Conservation (phyloP, 2,113 vertebrate genomes). For the Erinaceus europaeus region DNA sequence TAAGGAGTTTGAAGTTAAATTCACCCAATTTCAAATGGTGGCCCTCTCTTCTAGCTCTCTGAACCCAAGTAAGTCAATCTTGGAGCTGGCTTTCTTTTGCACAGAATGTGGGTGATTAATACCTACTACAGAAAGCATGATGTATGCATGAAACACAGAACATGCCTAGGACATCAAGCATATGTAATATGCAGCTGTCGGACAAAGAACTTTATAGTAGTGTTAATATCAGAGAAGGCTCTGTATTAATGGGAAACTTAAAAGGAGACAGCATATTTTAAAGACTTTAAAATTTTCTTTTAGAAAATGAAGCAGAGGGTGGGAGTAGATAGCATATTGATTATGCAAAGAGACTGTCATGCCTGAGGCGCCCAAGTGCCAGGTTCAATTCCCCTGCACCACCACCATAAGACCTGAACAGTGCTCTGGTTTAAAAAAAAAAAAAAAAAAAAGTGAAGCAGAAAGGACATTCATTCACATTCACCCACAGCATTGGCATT, state of each 20-base stretch:
- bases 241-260: background rate
- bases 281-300: constrained; percentile 1
- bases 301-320: background rate
- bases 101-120: constrained; percentile 2
- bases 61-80: background rate
- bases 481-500: constrained; percentile 59
- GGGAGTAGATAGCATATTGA: too few species aligned
- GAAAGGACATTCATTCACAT: too few species aligned
- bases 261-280: background rate
- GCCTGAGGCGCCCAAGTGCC: too few species aligned
- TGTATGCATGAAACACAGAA: constrained; percentile 15
- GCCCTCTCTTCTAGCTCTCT: background rate
- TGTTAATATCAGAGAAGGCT: background rate
- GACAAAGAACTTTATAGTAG: background rate
- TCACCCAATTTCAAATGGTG: constrained; percentile 17
- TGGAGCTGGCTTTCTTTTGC: background rate
- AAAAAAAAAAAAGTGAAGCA: too few species aligned
- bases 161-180: background rate
- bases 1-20: background rate
- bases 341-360: too few species aligned
- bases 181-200: background rate
- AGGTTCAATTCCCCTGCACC: too few species aligned
- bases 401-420: too few species aligned
- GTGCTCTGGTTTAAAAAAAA: too few species aligned
- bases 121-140: background rate